Base-by-base conservation (phyloP, 1,140 invertebrate genomes). In the Euura lappo region DNA sequence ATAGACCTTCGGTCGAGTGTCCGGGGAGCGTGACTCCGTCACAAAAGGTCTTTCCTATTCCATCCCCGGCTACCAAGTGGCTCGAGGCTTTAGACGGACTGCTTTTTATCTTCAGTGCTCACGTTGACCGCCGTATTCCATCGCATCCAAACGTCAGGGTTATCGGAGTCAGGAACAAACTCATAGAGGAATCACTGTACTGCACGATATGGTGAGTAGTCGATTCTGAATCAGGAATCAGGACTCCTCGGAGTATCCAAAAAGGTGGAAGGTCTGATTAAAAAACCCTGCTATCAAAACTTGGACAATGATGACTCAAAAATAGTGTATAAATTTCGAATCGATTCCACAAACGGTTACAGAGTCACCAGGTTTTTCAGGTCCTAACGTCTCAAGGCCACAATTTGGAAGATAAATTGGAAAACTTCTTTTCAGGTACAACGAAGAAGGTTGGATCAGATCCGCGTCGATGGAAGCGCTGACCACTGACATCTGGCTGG, bases 121-220 rank as follows among this genome's bases (percentile, higher is more conserved):
- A 85, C 81, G 82, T 85, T 76, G 84, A 86, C 75, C 79, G 83
- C 51, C 79, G 84, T 82, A 81, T 86, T 47, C 72, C 79, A 75
- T 78, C 82, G 65, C 85, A 86, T 78, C 84, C 84, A 28, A 83
- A 82, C 75, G 79, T 86, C 73, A 83, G 84, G 78, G 84, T 86
- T 80, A 86, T 86, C 81, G 84, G 83, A 80, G 84, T 86, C 80
- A 86, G 84, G 80, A 82, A 81, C 77, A 84, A 79, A 77, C 76
- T 79, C 70, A 71, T 80, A 44, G 78, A 78, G 75, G 79, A 82
- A 77, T 82, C 80, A 44, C 82, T 85, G 73, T 86, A 84, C 81
- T 86, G 84, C 79, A 86, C 84, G 74, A 75, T 86, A 79, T 86
- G 84, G 84, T 86, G 79, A 79, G 81, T 75, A 60, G 10, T 6